Percentiles rank a stretch among this genome's conserved stretches.
phyloP scores from a whole-genome alignment of 2,113 vertebrate genomes.

The Campylomormyrus tamandua region DNA sequence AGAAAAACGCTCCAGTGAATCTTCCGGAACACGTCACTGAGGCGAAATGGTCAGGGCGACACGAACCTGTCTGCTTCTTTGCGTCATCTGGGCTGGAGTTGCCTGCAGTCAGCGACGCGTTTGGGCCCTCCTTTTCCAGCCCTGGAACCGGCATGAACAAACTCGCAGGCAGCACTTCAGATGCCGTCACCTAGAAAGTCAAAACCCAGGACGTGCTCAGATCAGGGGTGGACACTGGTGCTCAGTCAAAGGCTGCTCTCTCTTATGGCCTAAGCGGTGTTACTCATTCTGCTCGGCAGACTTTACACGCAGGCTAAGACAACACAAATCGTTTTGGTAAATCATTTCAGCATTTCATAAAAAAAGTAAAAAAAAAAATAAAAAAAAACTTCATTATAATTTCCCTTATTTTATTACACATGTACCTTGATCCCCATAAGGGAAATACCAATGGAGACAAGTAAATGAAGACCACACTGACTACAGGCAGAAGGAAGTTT shows the following conservation, averaged over 20 bases:
- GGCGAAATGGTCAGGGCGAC: background rate
- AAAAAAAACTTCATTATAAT: background rate
- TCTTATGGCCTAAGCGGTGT: background rate
- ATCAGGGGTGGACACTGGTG: background rate
- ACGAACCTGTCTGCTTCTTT: slow-evolving; percentile 83
- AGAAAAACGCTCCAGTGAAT: background rate
- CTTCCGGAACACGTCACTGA: background rate
- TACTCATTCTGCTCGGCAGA: background rate
- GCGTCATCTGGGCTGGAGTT: slow-evolving; percentile 67
- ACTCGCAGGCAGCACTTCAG: slow-evolving; percentile 89
- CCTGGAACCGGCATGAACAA: slow-evolving; percentile 85
- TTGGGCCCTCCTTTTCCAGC: slow-evolving; percentile 72
- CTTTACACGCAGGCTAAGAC: background rate
- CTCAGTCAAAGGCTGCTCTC: background rate
- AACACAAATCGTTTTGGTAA: background rate
- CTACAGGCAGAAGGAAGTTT: background rate
- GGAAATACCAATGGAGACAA: background rate
- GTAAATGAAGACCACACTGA: background rate
- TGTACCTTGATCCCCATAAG: background rate
- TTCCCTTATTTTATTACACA: background rate
- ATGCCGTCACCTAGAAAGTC: slow-evolving; percentile 79
- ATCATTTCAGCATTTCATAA: background rate
- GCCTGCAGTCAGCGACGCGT: slow-evolving; percentile 45
- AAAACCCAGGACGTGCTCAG: slow-evolving; percentile 32
- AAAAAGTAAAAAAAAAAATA: too few relatives aligned